Base-by-base conservation (phyloP, 2,113 vertebrate species). In the Oplegnathus fasciatus region DNA sequence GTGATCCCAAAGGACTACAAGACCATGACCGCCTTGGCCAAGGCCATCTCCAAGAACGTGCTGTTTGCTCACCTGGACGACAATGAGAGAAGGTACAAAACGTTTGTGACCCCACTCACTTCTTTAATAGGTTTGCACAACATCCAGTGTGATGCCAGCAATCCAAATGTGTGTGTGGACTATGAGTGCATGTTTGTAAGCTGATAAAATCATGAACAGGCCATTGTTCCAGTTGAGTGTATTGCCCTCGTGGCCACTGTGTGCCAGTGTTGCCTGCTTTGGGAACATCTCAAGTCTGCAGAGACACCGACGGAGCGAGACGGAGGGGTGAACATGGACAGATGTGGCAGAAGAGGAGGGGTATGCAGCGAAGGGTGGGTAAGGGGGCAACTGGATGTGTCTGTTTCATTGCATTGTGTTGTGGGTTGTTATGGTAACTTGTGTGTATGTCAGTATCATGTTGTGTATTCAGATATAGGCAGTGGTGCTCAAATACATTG, bases 1-100 rank as follows among this genome's bases (percentile, higher is more conserved):
- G 98, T 99, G 85, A 99, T 99, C 90, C 98, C 98, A 54, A 99
- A 99, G 92, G 98, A 99, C 96, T 99, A 99, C 90, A 99, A 99
- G 95, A 99, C 98, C 5, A 99, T 99, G 98, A 98, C 98, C 0
- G 98, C 98, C 5, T 91, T 99, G 95, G 98, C 98, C 66, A 99
- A 97, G 88, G 98, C 98, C 88, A 99, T 99, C 85, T 98, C 98
- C 87, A 99, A 96, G 96, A 99, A 99, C 0, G 98, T 99, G 87
- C 97, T 99, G 64, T 99, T 99, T 55, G 96, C 98, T 83, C 98
- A 99, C 87, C 96, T 99, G 69, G 98, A 99, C 55, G 98, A 99
- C 96, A 99, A 97, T 1, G 98, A 99, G 94, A 97, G 98, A 87
- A 99, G 98, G 98, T 99, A 97, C 28, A 26, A 81, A 73, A 65